phyloP scores from a whole-genome alignment of 2,888 invertebrate genomes.

The Sceliomorpha sp. region DNA sequence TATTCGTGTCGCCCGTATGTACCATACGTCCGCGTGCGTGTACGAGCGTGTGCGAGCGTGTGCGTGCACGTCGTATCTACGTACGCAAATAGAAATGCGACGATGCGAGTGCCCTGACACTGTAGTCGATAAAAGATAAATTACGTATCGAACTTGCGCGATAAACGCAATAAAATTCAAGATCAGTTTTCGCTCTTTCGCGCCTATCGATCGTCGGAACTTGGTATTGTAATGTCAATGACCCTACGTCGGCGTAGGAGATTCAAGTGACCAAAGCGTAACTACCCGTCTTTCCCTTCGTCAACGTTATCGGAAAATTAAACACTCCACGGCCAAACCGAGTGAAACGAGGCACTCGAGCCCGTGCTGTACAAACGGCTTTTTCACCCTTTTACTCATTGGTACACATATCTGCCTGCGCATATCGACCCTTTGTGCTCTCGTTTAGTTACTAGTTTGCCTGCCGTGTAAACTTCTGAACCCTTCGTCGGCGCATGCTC shows the following conservation, averaged over 20 bases:
- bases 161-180: constrained; percentile 36
- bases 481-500: constrained; percentile 39
- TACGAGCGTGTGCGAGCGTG: no score
- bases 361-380: constrained; percentile 49
- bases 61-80: no score
- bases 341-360: constrained; percentile 45
- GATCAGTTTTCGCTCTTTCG: constrained; percentile 36
- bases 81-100: no score
- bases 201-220: constrained; percentile 38
- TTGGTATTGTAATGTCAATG: constrained; percentile 45
- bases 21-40: no score
- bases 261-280: constrained; percentile 49
- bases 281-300: constrained; percentile 62
- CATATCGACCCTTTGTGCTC: constrained; percentile 50
- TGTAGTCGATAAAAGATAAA: constrained; percentile 1
- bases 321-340: constrained; percentile 55
- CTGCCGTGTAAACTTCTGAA: constrained; percentile 34
- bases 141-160: constrained; percentile 5
- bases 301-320: constrained; percentile 69
- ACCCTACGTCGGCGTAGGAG: constrained; percentile 40
- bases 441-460: constrained; percentile 39
- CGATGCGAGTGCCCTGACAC: constrained; percentile 1
- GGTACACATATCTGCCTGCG: constrained; percentile 42
- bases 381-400: constrained; percentile 55
- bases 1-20: no score